Evolutionary conservation across 2,888 invertebrate species (phyloP).

Genomic region (Muschampia plurimacula): DNA sequence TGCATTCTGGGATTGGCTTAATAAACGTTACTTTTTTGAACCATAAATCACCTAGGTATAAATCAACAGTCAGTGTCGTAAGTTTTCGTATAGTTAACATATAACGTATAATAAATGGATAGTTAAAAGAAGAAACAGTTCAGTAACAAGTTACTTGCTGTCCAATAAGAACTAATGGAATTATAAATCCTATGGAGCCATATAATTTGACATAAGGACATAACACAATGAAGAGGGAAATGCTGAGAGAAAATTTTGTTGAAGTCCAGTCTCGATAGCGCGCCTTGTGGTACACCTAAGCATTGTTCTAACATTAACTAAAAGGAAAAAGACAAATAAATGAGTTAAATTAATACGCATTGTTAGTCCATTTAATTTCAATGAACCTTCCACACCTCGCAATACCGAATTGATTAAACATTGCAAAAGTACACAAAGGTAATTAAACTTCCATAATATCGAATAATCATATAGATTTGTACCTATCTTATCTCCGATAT

Average conservation of each 20-base stretch:
- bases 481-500: conserved; percentile 8
- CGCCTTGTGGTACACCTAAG: conserved; percentile 1
- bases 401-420: background rate
- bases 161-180: too few species aligned
- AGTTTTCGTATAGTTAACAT: too few species aligned
- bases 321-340: background rate
- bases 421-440: background rate
- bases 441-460: conserved; percentile 1
- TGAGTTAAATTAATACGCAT: background rate
- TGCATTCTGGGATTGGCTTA: background rate
- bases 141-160: too few species aligned
- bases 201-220: too few species aligned
- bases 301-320: background rate
- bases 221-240: too few species aligned
- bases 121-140: too few species aligned
- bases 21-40: background rate
- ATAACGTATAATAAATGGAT: too few species aligned
- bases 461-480: background rate
- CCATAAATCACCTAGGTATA: too few species aligned
- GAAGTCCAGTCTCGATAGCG: background rate
- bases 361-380: background rate
- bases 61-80: too few species aligned
- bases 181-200: too few species aligned
- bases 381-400: background rate
- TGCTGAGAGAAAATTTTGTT: too few species aligned